Evolutionary conservation across 2,888 invertebrate genomes (phyloP).

Genomic region (Baccha elongata): DNA sequence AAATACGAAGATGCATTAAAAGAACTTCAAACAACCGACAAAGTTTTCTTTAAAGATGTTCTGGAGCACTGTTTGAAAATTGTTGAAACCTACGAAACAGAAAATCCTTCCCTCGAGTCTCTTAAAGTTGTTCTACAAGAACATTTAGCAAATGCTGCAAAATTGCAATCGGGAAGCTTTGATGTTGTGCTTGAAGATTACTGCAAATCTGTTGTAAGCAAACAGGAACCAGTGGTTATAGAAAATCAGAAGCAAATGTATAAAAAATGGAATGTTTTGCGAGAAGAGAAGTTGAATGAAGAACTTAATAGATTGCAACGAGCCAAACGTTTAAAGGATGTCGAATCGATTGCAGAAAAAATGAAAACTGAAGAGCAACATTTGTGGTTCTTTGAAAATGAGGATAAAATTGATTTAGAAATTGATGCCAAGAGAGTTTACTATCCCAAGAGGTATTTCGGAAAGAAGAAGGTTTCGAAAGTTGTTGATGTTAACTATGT

Average conservation of each 20-base stretch:
- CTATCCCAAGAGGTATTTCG: conserved; percentile 82
- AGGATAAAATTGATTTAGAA: conserved; percentile 88
- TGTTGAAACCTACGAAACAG: conserved; percentile 56
- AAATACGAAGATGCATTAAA: conserved; percentile 85
- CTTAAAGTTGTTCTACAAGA: conserved; percentile 80
- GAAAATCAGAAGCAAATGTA: conserved; percentile 83
- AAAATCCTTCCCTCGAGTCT: conserved; percentile 80
- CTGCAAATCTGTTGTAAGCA: conserved; percentile 78
- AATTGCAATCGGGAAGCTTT: conserved; percentile 76
- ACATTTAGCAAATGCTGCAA: conserved; percentile 78
- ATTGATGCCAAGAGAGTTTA: conserved; percentile 85
- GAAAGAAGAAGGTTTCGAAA: conserved; percentile 83
- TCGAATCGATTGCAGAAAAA: conserved; percentile 83
- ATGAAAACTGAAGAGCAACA: conserved; percentile 85
- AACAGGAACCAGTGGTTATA: conserved; percentile 80
- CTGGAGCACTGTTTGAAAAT: conserved; percentile 76
- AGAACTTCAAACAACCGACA: conserved; percentile 75
- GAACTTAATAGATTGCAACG: conserved; percentile 84
- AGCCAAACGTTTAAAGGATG: conserved; percentile 83
- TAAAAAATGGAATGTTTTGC: conserved; percentile 84
- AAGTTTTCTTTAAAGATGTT: conserved; percentile 76
- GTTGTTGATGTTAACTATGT: conserved; percentile 86
- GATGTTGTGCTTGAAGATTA: conserved; percentile 75
- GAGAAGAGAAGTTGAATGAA: conserved; percentile 85
- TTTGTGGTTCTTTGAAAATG: conserved; percentile 92